Conservation (phyloP, 2,888 invertebrate species). For the Strigamia crassipes region DNA sequence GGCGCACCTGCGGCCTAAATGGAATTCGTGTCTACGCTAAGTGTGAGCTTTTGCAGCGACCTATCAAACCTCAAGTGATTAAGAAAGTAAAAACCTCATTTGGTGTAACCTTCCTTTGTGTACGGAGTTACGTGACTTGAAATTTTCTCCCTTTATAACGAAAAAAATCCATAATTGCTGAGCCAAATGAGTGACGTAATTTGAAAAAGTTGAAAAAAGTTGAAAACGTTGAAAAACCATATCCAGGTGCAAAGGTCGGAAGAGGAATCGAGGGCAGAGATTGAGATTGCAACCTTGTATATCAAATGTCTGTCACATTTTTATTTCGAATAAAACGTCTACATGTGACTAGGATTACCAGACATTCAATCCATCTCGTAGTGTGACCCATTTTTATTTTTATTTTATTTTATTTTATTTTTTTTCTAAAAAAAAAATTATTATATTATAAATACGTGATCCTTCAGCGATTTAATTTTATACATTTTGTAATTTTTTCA, state of each 20-base stretch:
- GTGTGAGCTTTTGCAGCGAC: conserved; percentile 31
- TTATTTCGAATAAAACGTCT: background rate
- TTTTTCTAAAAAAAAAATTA: too few species aligned
- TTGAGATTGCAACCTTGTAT: background rate
- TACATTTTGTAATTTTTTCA: conserved; percentile 7
- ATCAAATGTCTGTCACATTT: conserved; percentile 29
- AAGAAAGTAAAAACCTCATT: conserved; percentile 17
- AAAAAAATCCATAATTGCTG: background rate
- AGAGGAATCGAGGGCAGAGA: conserved; percentile 13
- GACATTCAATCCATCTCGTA: background rate
- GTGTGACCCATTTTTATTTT: background rate
- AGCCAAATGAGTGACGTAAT: conserved; percentile 37
- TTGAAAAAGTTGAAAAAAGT: too few species aligned
- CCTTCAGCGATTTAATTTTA: background rate
- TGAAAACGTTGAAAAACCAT: conserved; percentile 19
- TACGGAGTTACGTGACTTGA: conserved; percentile 24
- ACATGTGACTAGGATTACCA: conserved; percentile 1
- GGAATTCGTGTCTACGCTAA: conserved; percentile 37
- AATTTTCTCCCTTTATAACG: background rate
- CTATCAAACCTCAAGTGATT: background rate
- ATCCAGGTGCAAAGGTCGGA: conserved; percentile 13
- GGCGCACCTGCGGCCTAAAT: conserved; percentile 37
- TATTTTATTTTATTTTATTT: too few species aligned
- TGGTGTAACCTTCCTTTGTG: conserved; percentile 34
- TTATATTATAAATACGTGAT: background rate